Percentiles rank a stretch among this genome's conserved stretches.
Evolutionary conservation across 2,888 invertebrate genomes (phyloP).

Genomic region (Sarcophaga variegata): DNA sequence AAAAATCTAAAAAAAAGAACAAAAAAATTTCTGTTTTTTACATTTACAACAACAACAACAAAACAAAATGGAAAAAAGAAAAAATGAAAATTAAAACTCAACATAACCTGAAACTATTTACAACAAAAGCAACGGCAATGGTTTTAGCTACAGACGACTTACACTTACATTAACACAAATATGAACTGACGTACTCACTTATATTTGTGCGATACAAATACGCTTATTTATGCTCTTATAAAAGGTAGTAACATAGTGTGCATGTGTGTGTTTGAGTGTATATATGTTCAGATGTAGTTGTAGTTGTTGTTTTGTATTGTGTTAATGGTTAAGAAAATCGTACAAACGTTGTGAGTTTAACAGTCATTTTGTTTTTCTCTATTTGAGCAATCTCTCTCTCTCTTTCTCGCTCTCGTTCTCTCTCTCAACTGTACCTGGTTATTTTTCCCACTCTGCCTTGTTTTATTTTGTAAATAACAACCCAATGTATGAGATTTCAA

Average conservation of each 20-base stretch:
- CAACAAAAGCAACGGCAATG: neutral
- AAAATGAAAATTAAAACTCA: constrained; percentile 5
- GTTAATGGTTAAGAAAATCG: constrained; percentile 28
- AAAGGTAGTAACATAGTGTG: no score
- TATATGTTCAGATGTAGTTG: no score
- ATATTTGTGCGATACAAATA: no score
- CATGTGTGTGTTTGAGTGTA: no score
- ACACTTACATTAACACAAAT: no score
- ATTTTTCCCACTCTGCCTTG: neutral
- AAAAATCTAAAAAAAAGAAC: constrained; percentile 14
- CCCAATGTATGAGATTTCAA: constrained; percentile 6
- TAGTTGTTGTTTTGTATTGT: neutral
- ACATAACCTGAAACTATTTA: constrained; percentile 25
- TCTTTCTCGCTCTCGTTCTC: no score
- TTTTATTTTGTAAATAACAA: neutral
- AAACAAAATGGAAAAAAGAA: neutral
- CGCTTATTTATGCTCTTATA: no score
- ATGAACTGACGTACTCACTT: no score
- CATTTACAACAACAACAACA: neutral
- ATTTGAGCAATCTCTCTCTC: neutral
- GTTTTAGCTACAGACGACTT: no score
- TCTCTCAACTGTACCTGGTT: no score
- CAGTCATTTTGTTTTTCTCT: neutral
- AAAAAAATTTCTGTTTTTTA: neutral
- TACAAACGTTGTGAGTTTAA: constrained; percentile 34